Evolutionary conservation across 2,797 vertebrate genomes (phyloP).

Genomic region (Mormyrops attenuatus): DNA sequence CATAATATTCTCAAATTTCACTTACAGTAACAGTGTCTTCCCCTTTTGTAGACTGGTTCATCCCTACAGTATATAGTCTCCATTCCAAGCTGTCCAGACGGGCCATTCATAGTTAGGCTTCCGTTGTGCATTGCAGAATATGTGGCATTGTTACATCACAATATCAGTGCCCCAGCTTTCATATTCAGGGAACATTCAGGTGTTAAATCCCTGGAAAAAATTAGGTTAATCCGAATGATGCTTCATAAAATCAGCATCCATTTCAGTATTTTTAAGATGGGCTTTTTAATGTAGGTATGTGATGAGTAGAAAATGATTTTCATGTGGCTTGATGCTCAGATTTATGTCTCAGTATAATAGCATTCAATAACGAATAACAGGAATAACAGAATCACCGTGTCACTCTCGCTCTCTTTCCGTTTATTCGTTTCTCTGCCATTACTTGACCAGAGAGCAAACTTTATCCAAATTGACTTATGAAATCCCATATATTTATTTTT

Average conservation of each 20-base stretch:
- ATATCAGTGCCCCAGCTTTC: neutral
- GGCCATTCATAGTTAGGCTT: neutral
- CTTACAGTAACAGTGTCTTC: neutral
- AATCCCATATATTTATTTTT: neutral
- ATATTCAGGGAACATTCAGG: neutral
- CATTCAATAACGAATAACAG: too few relatives aligned
- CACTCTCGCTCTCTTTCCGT: neutral
- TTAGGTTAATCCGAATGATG: neutral
- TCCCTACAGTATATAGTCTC: neutral
- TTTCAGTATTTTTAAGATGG: neutral
- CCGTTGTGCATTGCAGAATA: neutral
- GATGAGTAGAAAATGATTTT: neutral
- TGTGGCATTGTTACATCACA: neutral
- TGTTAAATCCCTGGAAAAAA: neutral
- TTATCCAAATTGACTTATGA: neutral
- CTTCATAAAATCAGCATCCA: neutral
- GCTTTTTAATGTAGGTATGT: neutral
- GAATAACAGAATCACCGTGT: neutral
- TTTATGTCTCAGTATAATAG: neutral
- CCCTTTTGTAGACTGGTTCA: neutral
- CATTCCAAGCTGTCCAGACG: neutral
- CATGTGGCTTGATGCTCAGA: neutral
- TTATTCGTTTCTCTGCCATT: neutral
- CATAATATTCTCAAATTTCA: neutral
- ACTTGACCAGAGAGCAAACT: neutral